phyloP scores from a whole-genome alignment of 2,797 vertebrate genomes.

The Coracias cyanogaster region DNA sequence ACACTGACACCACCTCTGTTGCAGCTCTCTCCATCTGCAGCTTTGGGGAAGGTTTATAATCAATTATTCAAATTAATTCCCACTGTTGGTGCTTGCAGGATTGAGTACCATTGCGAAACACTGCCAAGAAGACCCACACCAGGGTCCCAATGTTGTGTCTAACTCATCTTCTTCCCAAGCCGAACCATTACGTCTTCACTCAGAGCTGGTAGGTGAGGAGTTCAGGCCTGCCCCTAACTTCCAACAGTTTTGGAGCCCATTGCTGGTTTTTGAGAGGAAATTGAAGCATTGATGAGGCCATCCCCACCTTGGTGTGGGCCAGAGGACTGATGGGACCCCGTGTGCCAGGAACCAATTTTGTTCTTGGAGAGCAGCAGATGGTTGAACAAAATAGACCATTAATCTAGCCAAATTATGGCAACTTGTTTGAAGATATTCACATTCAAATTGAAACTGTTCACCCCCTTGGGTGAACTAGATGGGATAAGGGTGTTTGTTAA shows the following conservation, averaged over 20 bases:
- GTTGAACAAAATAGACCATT: slow-evolving; percentile 41
- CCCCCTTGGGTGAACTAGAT: slow-evolving; percentile 54
- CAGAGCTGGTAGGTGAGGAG: fast-evolving
- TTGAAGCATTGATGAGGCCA: fast-evolving
- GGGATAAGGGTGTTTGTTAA: slow-evolving; percentile 41
- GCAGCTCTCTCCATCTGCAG: not conserved
- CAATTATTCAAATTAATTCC: not conserved
- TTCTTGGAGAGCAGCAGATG: slow-evolving; percentile 56
- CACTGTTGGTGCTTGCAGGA: not conserved
- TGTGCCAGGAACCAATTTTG: not conserved
- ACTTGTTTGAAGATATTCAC: slow-evolving; percentile 64
- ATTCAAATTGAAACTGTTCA: slow-evolving; percentile 52
- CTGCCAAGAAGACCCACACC: not conserved
- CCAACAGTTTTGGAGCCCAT: not conserved
- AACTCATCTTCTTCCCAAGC: not conserved
- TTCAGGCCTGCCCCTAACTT: not conserved
- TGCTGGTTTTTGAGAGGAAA: fast-evolving
- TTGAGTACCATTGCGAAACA: fast-evolving
- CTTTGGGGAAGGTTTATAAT: fast-evolving
- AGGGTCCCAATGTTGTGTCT: not conserved
- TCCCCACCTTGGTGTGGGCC: fast-evolving
- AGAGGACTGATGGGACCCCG: fast-evolving
- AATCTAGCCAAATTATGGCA: slow-evolving; percentile 75
- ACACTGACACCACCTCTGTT: fast-evolving
- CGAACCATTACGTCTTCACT: fast-evolving